These are phyloP conservation scores for Pseudomyrmex concolor DNA, from an alignment of 1,140 invertebrate species.

Conservation along the genomic window DNA sequence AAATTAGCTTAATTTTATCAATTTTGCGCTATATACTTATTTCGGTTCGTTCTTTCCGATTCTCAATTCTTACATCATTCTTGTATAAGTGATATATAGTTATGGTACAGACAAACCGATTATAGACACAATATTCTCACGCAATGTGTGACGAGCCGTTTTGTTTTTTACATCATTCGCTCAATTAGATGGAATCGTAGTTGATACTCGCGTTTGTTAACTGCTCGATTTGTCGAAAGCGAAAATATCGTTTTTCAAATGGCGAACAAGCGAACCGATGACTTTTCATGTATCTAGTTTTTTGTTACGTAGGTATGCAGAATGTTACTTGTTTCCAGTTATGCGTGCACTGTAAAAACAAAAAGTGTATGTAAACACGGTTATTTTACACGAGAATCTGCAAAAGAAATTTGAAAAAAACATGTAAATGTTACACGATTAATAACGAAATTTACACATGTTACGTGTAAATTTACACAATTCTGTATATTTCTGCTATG, in stretches of 20 bases:
- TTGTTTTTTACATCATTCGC: constrained; percentile 11
- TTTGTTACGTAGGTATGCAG: constrained; percentile 26
- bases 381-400: no score
- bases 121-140: constrained; percentile 16
- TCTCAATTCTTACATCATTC: no score
- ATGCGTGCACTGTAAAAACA: not conserved
- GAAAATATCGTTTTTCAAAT: constrained; percentile 20
- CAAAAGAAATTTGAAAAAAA: no score
- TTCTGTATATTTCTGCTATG: no score
- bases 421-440: no score
- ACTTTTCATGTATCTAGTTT: constrained; percentile 43
- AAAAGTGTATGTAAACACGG: no score
- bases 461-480: no score
- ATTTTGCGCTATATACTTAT: not conserved
- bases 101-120: constrained; percentile 22
- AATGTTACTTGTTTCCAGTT: constrained; percentile 43
- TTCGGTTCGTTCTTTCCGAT: not conserved
- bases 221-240: constrained; percentile 19
- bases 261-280: constrained; percentile 12
- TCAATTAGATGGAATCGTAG: constrained; percentile 14
- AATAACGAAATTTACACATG: no score
- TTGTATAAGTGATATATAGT: not conserved
- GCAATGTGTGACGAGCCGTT: constrained; percentile 27
- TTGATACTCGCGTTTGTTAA: constrained; percentile 38
- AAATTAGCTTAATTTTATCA: not conserved